These are phyloP conservation scores for Macrostomum lignano DNA, from an alignment of 1,140 invertebrate species.

Conservation along the genomic window DNA sequence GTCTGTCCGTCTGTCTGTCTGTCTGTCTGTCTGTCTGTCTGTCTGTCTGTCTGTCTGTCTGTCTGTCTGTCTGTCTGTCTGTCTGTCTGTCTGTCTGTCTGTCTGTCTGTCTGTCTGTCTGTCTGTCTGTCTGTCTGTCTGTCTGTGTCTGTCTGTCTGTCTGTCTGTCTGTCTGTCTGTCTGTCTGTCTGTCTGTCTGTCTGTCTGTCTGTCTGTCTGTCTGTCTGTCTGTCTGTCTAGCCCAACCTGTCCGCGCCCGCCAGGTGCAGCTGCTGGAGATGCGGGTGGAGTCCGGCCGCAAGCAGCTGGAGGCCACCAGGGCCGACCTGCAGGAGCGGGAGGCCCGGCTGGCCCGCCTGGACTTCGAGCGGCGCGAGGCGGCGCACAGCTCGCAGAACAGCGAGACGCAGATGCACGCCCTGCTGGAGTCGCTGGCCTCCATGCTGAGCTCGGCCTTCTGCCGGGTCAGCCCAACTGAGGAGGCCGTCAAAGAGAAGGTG, in stretches of 20 bases:
- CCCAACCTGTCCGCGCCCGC: neutral
- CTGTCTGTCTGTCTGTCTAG: neutral
- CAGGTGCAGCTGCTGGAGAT: constrained; percentile 17
- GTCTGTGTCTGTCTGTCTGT: constrained; percentile 10
- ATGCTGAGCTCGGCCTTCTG: constrained; percentile 13
- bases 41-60: constrained; percentile 10
- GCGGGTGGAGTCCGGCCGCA: constrained; percentile 16
- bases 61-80: constrained; percentile 5
- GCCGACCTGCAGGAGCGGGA: constrained; percentile 18
- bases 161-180: constrained; percentile 10
- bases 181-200: constrained; percentile 11
- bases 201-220: constrained; percentile 8
- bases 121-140: no score
- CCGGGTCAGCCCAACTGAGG: constrained; percentile 13
- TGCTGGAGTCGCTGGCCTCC: constrained; percentile 17
- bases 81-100: no score
- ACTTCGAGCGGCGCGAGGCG: constrained; percentile 8
- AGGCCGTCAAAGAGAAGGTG: constrained; percentile 16
- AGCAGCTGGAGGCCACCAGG: constrained; percentile 15
- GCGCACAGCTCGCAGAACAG: constrained; percentile 10
- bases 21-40: constrained; percentile 11
- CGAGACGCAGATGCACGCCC: constrained; percentile 12
- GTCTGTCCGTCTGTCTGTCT: constrained; percentile 9
- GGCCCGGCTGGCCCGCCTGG: constrained; percentile 9
- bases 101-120: no score